phyloP scores from a whole-genome alignment of 1,140 invertebrate genomes.

The Diorhabda carinulata region DNA sequence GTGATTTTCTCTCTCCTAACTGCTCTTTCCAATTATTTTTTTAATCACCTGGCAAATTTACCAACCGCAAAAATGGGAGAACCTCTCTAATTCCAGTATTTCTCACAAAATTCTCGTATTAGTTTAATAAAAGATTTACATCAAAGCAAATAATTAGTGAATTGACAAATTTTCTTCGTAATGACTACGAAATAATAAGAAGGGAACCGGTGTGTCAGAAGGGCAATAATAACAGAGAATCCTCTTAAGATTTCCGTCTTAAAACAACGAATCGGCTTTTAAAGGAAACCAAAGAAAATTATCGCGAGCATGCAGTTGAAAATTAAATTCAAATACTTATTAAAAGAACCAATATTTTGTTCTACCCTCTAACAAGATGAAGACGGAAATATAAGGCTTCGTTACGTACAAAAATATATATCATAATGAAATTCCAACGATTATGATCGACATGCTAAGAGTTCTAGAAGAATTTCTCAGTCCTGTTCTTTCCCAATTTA shows the following conservation, averaged over 20 bases:
- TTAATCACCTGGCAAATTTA: not conserved
- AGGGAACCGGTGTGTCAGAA: not conserved
- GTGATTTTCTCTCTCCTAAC: no score
- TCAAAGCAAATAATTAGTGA: slow-evolving; percentile 2
- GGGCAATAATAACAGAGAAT: slow-evolving; percentile 2
- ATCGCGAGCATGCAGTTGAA: slow-evolving; percentile 1
- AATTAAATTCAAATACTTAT: slow-evolving; percentile 3
- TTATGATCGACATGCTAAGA: no score
- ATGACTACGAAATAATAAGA: not conserved
- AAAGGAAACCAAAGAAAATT: slow-evolving; percentile 1
- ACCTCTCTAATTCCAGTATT: not conserved
- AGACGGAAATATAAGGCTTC: not conserved
- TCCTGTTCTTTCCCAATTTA: no score
- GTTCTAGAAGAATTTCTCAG: no score
- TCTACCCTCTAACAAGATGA: not conserved
- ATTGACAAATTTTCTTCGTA: slow-evolving; percentile 1
- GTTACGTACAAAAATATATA: not conserved
- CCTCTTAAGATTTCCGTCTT: not conserved
- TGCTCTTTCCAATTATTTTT: no score
- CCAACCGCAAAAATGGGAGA: not conserved
- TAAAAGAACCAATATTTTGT: slow-evolving; percentile 1
- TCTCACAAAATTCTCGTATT: not conserved
- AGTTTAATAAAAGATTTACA: not conserved
- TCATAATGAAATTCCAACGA: no score
- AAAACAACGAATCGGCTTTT: slow-evolving; percentile 2